Evolutionary conservation across 92 coral and sea anemone genomes (phyloP), one percentile per base, ranked within the genome.

Genomic region (Galaxea fascicularis): DNA sequence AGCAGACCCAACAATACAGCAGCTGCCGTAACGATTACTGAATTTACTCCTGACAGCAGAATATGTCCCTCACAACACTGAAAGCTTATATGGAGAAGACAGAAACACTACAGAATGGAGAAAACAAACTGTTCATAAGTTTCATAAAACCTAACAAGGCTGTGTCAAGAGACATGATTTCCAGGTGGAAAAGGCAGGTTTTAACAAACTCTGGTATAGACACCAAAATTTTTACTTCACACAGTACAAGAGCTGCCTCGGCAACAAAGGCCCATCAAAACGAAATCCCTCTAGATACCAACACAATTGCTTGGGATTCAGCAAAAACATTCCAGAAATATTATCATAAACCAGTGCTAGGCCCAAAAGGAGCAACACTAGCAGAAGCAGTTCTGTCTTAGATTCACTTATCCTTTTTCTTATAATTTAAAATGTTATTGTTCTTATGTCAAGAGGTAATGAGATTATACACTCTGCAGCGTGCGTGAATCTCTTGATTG

Each of bases 161-260:
- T 8, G 87, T 91, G 29, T 82, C 83, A 15, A 78, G 89, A 87
- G 91, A 91, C 89, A 76, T 89, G 29, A 80, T 90, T 29, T 85
- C 90, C 39, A 85, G 89, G 78, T 89, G 93, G 90, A 86, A 74
- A 30, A 88, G 78, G 76, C 86, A 74, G 78, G 83, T 83, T 60
- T 54, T 83, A 70, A 78, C 77, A 53, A 57, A 82, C 82, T 82
- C 91, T 82, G 91, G 91, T 52, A 67, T 74, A 74, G 77, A 82
- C 74, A 83, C 75, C 67, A 62, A 74, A 74, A 73, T 56, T 2
- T 89, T 84, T 59, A 79, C 72, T 46, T 74, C 74, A 21, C 93
- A 85, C 93, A 89, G 93, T 74, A 85, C 86, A 46, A 89, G 89
- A 71, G 92, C 92, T 66, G 86, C 92, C 29, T 27, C 92, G 28